These are phyloP conservation scores for Spermophilus dauricus DNA, from an alignment of 2,113 vertebrate species.

Conservation along the genomic window DNA sequence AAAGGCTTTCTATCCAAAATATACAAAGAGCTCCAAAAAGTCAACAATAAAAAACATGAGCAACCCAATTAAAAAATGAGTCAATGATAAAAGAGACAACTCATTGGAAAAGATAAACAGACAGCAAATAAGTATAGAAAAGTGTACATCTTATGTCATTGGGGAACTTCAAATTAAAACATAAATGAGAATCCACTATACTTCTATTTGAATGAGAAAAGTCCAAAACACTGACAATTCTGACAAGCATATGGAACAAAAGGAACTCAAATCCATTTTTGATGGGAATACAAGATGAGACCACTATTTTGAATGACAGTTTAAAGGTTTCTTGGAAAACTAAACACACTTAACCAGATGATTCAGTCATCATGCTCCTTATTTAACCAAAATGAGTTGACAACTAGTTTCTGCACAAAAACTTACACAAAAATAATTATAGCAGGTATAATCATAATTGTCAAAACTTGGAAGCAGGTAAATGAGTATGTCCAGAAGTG, in stretches of 20 bases:
- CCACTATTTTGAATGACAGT: not conserved
- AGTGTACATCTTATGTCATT: not conserved
- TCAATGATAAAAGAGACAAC: not conserved
- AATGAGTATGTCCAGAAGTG: not conserved
- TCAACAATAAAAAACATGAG: not conserved
- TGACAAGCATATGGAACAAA: not conserved
- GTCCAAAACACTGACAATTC: not conserved
- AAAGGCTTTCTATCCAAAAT: not conserved
- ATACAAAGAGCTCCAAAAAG: not conserved
- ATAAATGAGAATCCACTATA: not conserved
- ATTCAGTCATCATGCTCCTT: not conserved
- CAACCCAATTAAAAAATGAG: not conserved
- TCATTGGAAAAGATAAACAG: not conserved
- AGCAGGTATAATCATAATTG: not conserved
- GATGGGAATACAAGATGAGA: not conserved
- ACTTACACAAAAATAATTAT: not conserved
- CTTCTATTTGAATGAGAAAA: not conserved
- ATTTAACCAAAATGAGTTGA: not conserved
- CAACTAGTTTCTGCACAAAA: not conserved
- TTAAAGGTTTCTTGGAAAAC: not conserved
- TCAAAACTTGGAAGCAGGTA: not conserved
- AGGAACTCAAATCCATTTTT: not conserved
- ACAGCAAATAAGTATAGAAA: not conserved
- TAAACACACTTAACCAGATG: not conserved
- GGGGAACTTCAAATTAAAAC: not conserved